phyloP scores from a whole-genome alignment of 1,140 invertebrate genomes.

The Cyclina sinensis region DNA sequence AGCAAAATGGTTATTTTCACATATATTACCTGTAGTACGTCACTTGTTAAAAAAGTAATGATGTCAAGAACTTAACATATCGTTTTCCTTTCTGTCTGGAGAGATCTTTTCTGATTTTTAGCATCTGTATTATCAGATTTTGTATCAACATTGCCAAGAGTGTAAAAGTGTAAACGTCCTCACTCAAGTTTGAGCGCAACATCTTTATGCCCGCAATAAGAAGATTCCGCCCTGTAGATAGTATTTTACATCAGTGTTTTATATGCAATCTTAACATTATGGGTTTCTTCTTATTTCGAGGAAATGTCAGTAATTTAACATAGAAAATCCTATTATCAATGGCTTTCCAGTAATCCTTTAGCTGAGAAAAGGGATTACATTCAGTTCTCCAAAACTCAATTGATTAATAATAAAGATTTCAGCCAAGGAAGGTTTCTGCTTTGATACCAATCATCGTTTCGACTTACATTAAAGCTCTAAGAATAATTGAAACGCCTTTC shows the following conservation, averaged over 20 bases:
- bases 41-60: too few species aligned
- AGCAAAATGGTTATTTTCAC: too few species aligned
- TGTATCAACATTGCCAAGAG: too few species aligned
- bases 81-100: too few species aligned
- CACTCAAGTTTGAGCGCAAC: neutral
- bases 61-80: too few species aligned
- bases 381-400: neutral
- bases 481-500: slow-evolving; percentile 18
- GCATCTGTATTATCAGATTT: too few species aligned
- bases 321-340: slow-evolving; percentile 30
- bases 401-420: slow-evolving; percentile 11
- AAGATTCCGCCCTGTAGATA: neutral
- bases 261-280: slow-evolving; percentile 32
- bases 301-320: slow-evolving; percentile 18
- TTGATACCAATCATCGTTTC: slow-evolving; percentile 12
- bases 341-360: neutral
- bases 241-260: slow-evolving; percentile 7
- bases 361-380: slow-evolving; percentile 8
- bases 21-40: too few species aligned
- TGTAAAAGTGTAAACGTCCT: too few species aligned
- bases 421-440: neutral
- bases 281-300: slow-evolving; percentile 8
- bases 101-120: too few species aligned
- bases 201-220: neutral
- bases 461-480: slow-evolving; percentile 18